Conservation (phyloP, 2,888 invertebrate genomes). For the Tipula vernalis region DNA sequence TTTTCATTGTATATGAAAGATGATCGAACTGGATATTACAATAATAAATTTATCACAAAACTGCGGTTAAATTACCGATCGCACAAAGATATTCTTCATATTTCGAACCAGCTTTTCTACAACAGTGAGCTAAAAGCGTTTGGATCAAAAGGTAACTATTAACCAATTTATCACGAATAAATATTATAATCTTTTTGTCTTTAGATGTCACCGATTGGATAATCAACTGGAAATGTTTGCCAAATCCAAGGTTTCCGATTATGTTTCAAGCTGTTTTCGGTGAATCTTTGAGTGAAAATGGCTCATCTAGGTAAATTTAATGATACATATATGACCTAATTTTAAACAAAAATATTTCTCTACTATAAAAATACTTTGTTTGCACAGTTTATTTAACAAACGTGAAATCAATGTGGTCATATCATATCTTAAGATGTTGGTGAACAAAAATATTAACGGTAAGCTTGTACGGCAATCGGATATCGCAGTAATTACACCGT, state of each 20-base stretch:
- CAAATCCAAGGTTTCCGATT: conserved; percentile 39
- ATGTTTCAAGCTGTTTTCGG: conserved; percentile 48
- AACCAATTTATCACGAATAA: too few species aligned
- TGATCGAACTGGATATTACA: conserved; percentile 24
- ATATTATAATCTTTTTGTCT: background rate
- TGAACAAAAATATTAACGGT: conserved; percentile 36
- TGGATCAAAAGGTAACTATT: conserved; percentile 20
- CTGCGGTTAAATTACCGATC: conserved; percentile 32
- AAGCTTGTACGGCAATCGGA: conserved; percentile 34
- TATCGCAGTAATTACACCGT: conserved; percentile 49
- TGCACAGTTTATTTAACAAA: conserved; percentile 43
- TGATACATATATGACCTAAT: too few species aligned
- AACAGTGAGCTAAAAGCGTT: conserved; percentile 43
- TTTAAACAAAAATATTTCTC: conserved; percentile 37
- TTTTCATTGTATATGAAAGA: conserved; percentile 30
- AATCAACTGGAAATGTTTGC: conserved; percentile 23
- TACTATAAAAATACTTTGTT: conserved; percentile 23
- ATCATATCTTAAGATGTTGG: conserved; percentile 44
- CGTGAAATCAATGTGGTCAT: conserved; percentile 45
- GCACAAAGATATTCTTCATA: too few species aligned
- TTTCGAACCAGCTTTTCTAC: conserved; percentile 29
- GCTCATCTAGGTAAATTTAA: conserved; percentile 39
- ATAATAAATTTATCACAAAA: conserved; percentile 56
- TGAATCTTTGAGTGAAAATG: conserved; percentile 39
- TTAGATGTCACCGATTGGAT: conserved; percentile 14